A percentile compares a stretch with the other conserved stretches of the same genome.
These are phyloP conservation scores for Onthophagus sagittarius DNA, from an alignment of 2,888 invertebrate genomes.

Conservation along the genomic window DNA sequence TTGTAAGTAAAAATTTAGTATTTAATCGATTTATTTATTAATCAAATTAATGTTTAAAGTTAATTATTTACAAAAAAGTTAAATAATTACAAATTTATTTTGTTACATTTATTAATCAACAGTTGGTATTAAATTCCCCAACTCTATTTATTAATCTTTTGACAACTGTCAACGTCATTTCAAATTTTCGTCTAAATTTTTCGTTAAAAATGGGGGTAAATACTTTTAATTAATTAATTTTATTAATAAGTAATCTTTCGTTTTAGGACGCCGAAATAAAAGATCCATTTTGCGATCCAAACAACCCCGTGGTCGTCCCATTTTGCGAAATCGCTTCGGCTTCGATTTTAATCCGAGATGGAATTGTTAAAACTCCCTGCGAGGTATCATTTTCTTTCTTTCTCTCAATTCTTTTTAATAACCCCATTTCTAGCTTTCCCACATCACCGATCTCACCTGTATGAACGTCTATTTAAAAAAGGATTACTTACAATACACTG, in stretches of 20 bases:
- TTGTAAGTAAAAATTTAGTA: too few species aligned
- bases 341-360: slow-evolving; percentile 79
- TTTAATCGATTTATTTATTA: too few species aligned
- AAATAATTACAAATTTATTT: too few species aligned
- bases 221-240: neutral
- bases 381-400: neutral
- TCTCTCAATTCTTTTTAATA: neutral
- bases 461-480: slow-evolving; percentile 92
- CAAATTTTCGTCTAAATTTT: too few species aligned
- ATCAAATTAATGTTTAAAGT: too few species aligned
- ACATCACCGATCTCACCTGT: slow-evolving; percentile 67
- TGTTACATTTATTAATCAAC: too few species aligned
- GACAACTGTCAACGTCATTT: too few species aligned
- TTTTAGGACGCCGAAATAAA: neutral
- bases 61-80: too few species aligned
- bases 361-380: slow-evolving; percentile 75
- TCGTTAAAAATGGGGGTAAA: too few species aligned
- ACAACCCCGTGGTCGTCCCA: slow-evolving; percentile 64
- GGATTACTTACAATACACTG: slow-evolving; percentile 89
- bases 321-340: slow-evolving; percentile 91
- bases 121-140: too few species aligned
- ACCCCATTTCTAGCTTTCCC: slow-evolving; percentile 13
- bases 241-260: neutral
- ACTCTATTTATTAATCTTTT: too few species aligned
- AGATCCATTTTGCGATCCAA: slow-evolving; percentile 57